Conservation (phyloP, 2,888 invertebrate species). For the Cerastis leucographa region DNA sequence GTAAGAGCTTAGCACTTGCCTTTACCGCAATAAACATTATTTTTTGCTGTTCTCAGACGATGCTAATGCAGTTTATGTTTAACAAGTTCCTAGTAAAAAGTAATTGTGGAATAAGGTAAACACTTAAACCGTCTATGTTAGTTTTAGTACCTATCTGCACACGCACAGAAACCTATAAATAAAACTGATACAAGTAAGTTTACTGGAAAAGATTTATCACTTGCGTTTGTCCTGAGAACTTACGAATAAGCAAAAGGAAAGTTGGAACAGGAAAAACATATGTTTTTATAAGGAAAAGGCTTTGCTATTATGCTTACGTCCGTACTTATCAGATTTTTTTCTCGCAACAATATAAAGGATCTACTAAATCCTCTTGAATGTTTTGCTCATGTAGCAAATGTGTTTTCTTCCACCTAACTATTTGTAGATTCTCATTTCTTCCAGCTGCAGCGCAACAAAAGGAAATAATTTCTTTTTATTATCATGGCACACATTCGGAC, state of each 20-base stretch:
- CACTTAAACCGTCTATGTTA: conserved; percentile 19
- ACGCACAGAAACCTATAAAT: conserved; percentile 8
- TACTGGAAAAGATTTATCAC: conserved; percentile 52
- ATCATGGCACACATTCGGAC: conserved; percentile 59
- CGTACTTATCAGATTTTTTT: conserved; percentile 60
- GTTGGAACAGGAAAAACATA: conserved; percentile 53
- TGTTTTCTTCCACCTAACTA: conserved; percentile 50
- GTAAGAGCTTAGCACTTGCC: conserved; percentile 74
- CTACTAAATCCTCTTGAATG: conserved; percentile 57
- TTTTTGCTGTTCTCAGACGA: conserved; percentile 69
- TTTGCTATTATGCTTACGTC: conserved; percentile 52
- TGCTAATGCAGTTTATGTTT: conserved; percentile 62
- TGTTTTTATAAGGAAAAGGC: conserved; percentile 55
- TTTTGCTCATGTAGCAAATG: conserved; percentile 46
- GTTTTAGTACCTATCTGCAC: conserved; percentile 21
- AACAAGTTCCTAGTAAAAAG: conserved; percentile 48
- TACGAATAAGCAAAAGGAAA: conserved; percentile 45
- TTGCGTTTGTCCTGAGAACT: conserved; percentile 37
- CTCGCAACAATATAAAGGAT: conserved; percentile 52
- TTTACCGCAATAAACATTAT: conserved; percentile 74
- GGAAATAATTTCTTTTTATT: conserved; percentile 66
- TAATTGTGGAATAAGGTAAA: conserved; percentile 37
- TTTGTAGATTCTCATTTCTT: conserved; percentile 49
- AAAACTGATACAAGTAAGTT: conserved; percentile 32
- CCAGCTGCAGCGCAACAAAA: conserved; percentile 51